Evolutionary conservation across 1,140 invertebrate genomes (phyloP), one percentile per base, ranked within the genome.

Genomic region (Sarcophaga bullata): DNA sequence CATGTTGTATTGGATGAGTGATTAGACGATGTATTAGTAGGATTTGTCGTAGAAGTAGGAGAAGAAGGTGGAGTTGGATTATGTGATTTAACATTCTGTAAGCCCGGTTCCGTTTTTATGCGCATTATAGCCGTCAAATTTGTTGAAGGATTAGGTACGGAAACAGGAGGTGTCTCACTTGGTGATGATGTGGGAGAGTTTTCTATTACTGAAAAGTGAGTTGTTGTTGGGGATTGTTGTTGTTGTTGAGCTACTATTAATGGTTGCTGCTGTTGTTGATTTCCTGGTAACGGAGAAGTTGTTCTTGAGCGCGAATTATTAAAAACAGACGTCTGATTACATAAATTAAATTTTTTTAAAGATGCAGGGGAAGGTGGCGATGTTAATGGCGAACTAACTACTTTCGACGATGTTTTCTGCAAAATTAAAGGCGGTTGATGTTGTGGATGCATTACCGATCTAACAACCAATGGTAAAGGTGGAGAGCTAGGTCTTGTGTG

Each of bases 31-130:
- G 25, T 50, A 17, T 46, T 49, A 46, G 3, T 46, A 50, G 48
- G 75, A 52, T 78, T 78, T 17, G 87, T 87, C 80, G 85, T 86
- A 68, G 85, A 87, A 81, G 86, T 87, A 73, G 88, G 87, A 78
- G 87, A 86, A 48, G 88, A 87, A 52, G 88, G 86, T 47, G 87
- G 86, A 73, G 87, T 87, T 48, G 87, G 85, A 25, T 87, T 83
- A 80, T 85, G 86, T 11, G 85, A 84, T 68, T 85, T 86, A 47
- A 86, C 86, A 47, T 86, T 83, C 46, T 86, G 25, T 37, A 89
- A 19, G 19, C 88, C 88, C 11, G 88, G 87, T 17, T 89, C 88
- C 52, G 88, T 88, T 84, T 89, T 89, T 13, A 84, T 84, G 25
- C 89, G 88, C 37, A 82, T 75, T 75, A 82, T 81, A 6, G 83